Base-by-base conservation (phyloP, 2,797 vertebrate species). In the Phoebastria nigripes region DNA sequence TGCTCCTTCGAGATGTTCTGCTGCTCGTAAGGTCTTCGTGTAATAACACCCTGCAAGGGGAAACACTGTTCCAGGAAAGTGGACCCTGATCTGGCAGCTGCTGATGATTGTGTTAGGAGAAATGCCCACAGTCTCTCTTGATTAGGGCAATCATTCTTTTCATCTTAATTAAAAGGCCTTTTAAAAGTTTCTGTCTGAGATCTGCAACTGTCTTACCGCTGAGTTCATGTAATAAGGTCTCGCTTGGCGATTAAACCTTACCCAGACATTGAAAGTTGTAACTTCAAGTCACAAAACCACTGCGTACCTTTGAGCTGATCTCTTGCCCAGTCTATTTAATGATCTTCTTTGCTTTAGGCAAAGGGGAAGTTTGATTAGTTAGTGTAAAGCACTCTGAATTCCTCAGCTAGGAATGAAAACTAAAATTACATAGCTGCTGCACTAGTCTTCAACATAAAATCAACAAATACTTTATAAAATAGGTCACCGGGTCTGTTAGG, bases 81-180 rank as follows among this genome's bases (percentile, higher is more conserved):
- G 35, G 4, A 3, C 20, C 22, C 37, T 91, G 42, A 55, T 78
- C n/a, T 87, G 72, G 47, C 31, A 92, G 31, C 46, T 76, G 66
- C 15, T 94, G 82, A 0, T 88, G 56, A 69, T 79, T 74, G 29
- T 49, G 25, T 82, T 61, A 25, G 9, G 9, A 84, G n/a, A 87
- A 89, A 74, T 54, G 44, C 6, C 31, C 44, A 58, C 49, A 33
- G 28, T 39, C 39, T 91, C 10, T 65, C 51, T 72, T 87, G 42
- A 90, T 89, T 76, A 73, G n/a, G 77, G 7, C 67, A 85, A 89
- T 80, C 2, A 77, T 67, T 67, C 29, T 71, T 93, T 77, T 52
- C 4, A 33, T 77, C 78, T 79, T 63, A 93, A 87, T 82, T 73
- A 77, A 87, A 82, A 4, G 2, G 0, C 28, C 17, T 41, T 87